These are phyloP conservation scores for Pterocles orientalis DNA, from an alignment of 2,113 vertebrate species.

Conservation along the genomic window DNA sequence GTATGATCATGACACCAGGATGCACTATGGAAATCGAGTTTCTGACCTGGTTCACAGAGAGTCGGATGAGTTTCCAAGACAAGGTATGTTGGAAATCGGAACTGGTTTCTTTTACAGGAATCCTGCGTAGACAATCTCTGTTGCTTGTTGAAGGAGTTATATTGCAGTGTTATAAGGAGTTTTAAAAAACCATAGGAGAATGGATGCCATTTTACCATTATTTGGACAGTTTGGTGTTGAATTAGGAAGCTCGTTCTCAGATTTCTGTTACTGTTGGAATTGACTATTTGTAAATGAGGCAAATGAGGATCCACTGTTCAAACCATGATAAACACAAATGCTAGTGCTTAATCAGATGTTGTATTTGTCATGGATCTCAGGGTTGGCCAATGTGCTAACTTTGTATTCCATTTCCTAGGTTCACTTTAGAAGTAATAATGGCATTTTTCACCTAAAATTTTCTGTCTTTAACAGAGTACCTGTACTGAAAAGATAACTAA, in stretches of 20 bases:
- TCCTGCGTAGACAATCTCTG: accelerated
- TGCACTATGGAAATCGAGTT: constrained; percentile 92
- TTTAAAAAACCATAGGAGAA: neutral
- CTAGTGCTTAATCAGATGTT: neutral
- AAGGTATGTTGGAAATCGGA: constrained; percentile 81
- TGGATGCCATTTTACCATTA: neutral
- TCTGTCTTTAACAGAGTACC: neutral
- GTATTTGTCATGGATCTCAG: neutral
- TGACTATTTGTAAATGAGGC: neutral
- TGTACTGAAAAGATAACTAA: neutral
- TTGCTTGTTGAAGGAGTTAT: neutral
- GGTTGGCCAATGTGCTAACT: neutral
- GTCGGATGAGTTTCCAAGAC: constrained; percentile 92
- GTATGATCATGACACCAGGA: constrained; percentile 91
- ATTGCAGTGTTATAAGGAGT: neutral
- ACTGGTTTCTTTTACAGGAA: neutral
- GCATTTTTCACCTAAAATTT: neutral
- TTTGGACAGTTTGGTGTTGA: neutral
- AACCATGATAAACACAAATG: neutral
- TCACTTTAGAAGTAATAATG: neutral
- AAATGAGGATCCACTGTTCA: neutral
- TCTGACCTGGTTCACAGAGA: constrained; percentile 94
- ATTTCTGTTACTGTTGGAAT: neutral
- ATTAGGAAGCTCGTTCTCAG: neutral
- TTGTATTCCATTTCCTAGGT: neutral